Evolutionary conservation across 1,140 invertebrate species (phyloP), one percentile per base, ranked within the genome.

Genomic region (Zophobas atratus): DNA sequence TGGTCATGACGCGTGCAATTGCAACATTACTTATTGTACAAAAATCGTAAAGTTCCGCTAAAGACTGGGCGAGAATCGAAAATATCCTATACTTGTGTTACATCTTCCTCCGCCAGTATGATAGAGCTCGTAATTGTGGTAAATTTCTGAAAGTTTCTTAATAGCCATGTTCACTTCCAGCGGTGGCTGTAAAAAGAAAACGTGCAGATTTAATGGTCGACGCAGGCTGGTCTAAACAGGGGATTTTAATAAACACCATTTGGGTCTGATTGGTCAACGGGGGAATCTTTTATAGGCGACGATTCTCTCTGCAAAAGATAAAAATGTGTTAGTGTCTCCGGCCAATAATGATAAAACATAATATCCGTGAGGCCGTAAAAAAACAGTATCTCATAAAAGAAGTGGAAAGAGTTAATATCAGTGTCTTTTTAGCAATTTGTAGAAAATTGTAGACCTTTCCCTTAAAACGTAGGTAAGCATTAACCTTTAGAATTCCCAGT

Each of bases 401-500:
- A 80, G 76, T 74, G 76, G 76, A 77, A 80, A 82, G 79, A 80
- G 75, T 81, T 82, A 80, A 81, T 83, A 83, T 81, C 77, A 74
- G 70, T 80, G 80, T 82, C 80, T 82, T 78, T 81, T 81, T 80
- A 78, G 82, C 82, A 82, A 83, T 83, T 83, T 82, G 78, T 77
- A 80, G 70, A 49, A 79, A 82, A 82, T 81, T 81, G 80, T 43
- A 77, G 79, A 79, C 81, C 81, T 82, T 79, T 78, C 74, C 81
- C 81, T 76, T 76, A 78, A 82, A 78, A 81, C 73, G 75, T 74
- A 83, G 80, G 77, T 80, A 79, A 77, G 75, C 82, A 82, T 84
- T 84, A 84, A 84, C 82, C 82, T 84, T 84, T 84, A 82, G 79
- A 82, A 84, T 75, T 77, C 81, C 81, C 74, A 57, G 75, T 72